phyloP scores from a whole-genome alignment of 1,140 invertebrate species.

The Drosophila hydei region DNA sequence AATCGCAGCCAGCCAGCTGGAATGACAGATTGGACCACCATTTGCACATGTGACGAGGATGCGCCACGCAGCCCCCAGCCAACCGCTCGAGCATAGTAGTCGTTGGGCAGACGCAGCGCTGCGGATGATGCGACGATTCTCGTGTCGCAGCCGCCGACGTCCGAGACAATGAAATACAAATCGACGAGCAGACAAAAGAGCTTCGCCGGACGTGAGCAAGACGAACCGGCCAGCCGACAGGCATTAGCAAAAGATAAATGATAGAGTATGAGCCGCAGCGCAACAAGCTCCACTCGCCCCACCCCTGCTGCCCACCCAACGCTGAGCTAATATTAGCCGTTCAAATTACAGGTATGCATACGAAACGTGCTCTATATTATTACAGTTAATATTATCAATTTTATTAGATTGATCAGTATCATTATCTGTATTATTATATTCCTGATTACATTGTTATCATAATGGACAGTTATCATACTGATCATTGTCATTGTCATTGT shows the following conservation, averaged over 20 bases:
- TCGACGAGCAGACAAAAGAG: constrained; percentile 8
- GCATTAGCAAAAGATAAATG: constrained; percentile 13
- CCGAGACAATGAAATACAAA: constrained; percentile 41
- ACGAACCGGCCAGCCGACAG: not conserved
- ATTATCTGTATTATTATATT: too few species aligned
- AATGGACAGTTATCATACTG: too few species aligned
- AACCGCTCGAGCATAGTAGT: not conserved
- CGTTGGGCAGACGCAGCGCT: too few species aligned
- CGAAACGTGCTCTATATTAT: too few species aligned
- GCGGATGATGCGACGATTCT: constrained; percentile 22
- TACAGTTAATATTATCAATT: too few species aligned
- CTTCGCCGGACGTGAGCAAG: not conserved
- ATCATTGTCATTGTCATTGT: too few species aligned
- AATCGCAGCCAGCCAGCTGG: constrained; percentile 30
- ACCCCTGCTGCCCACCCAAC: too few species aligned
- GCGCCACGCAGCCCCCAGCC: not conserved
- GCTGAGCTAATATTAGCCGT: too few species aligned
- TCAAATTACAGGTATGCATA: too few species aligned
- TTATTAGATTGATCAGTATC: too few species aligned
- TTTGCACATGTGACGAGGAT: constrained; percentile 54
- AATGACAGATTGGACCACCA: constrained; percentile 65
- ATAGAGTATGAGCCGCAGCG: constrained; percentile 1
- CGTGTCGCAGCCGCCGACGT: not conserved
- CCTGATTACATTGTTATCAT: too few species aligned
- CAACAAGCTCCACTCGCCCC: not conserved